Evolutionary conservation across 2,888 invertebrate genomes (phyloP).

Genomic region (Acanthopleura granulata): DNA sequence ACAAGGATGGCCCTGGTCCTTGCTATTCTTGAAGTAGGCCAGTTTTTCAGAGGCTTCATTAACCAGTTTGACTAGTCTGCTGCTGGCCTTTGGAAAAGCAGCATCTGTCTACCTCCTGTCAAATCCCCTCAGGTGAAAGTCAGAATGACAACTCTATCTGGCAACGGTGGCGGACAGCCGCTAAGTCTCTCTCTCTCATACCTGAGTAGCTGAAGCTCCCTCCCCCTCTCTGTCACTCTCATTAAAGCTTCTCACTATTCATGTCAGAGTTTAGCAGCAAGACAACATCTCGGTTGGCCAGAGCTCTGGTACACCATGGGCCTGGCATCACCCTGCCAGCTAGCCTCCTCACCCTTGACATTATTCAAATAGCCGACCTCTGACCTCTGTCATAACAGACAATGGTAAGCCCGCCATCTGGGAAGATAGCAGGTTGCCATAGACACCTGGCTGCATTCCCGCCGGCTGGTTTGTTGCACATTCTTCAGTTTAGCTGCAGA

Average conservation of each 20-base stretch:
- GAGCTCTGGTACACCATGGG: too few relatives aligned
- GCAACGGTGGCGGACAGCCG: not conserved
- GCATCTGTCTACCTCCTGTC: too few relatives aligned
- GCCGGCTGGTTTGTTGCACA: not conserved
- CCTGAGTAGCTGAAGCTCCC: not conserved
- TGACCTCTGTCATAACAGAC: not conserved
- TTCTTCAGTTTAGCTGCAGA: not conserved
- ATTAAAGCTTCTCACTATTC: not conserved
- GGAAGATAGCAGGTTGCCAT: not conserved
- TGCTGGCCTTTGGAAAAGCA: not conserved
- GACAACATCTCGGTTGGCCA: not conserved
- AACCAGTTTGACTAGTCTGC: slow-evolving; percentile 1
- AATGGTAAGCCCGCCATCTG: not conserved
- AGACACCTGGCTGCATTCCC: not conserved
- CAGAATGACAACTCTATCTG: too few relatives aligned
- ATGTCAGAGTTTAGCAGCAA: not conserved
- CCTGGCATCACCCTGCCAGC: too few relatives aligned
- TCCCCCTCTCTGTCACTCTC: not conserved
- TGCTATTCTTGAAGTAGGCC: too few relatives aligned
- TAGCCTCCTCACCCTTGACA: not conserved
- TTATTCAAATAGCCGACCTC: not conserved
- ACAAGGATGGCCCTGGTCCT: not conserved
- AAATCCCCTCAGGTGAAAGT: too few relatives aligned
- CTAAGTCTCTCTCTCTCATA: not conserved
- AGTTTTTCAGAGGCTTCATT: not conserved